Base-by-base conservation (phyloP, 2,888 invertebrate genomes). In the Athripsodes cinereus region DNA sequence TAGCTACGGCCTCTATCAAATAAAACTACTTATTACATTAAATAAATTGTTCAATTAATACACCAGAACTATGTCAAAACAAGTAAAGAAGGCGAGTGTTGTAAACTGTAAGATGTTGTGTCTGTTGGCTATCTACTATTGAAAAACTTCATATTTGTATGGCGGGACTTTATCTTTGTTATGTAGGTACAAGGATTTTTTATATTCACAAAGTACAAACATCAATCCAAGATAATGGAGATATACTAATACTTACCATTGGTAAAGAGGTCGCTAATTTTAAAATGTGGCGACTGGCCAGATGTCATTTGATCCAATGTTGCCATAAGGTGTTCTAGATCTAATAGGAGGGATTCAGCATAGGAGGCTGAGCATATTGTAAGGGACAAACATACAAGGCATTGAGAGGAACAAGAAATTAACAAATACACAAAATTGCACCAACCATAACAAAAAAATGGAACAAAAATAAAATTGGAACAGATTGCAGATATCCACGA, bases 291-390 rank as follows among this genome's bases (percentile, higher is more conserved):
- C 67, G 78, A 74, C 69, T 78, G 76, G 71, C 74, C 76, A 68
- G 78, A 74, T 72, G 78, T 76, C 77, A 79, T 78, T 74, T 78
- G 79, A 70, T 79, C 79, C 71, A 79, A 71, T 68, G 78, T 78
- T 68, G 79, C 77, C 78, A 79, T 78, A 64, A 79, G 76, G 74
- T 78, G 76, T 74, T 79, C 79, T 74, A 79, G 75, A 67, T 79
- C 79, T 70, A 79, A 76, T 72, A 79, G 78, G 55, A 79, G 74
- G 72, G 78, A 73, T 74, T 79, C 79, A 65, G 79, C 78, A 67
- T 79, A 79, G 68, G 79, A 78, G 71, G 76, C 79, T 79, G 22
- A 26, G 10, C 5, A 26, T 26, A 3, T 6, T 26, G 26, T 40
- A 35, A 26, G 21, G 35, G 57, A 60, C 35, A 40, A 58, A 54